A percentile compares a stretch with the other conserved stretches of the same genome.
These are phyloP conservation scores for Neodon shergylaensis DNA, from an alignment of 2,113 vertebrate genomes.

Conservation along the genomic window DNA sequence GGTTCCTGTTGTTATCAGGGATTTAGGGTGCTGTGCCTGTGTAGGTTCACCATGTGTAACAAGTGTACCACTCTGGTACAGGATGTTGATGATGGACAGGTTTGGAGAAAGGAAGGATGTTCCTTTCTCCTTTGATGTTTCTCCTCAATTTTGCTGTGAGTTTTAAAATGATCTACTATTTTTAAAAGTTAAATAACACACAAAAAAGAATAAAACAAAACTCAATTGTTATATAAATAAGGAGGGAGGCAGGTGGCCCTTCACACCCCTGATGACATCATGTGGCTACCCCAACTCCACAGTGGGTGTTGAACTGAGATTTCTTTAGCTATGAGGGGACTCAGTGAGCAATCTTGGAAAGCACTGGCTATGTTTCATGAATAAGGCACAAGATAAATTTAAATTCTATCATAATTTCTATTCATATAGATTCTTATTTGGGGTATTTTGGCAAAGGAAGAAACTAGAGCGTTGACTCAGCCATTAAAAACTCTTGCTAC, in stretches of 20 bases:
- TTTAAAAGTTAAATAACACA: neutral
- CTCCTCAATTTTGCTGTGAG: neutral
- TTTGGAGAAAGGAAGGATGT: neutral
- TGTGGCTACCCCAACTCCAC: neutral
- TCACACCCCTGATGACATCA: neutral
- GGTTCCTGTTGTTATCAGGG: neutral
- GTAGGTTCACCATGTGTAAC: neutral
- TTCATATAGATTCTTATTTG: neutral
- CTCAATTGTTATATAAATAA: neutral
- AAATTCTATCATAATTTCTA: conserved; percentile 34
- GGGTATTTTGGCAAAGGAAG: neutral
- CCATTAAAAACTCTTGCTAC: too few species aligned
- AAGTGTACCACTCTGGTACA: neutral
- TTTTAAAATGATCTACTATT: neutral
- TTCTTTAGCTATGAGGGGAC: neutral
- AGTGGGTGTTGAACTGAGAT: neutral
- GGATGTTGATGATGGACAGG: neutral
- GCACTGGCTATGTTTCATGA: neutral
- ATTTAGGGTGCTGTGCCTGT: neutral
- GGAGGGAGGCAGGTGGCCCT: neutral
- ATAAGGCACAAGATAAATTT: conserved; percentile 33
- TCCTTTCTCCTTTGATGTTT: too few species aligned
- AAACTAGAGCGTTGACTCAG: neutral
- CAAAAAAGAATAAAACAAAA: neutral
- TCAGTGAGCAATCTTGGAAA: neutral